These are phyloP conservation scores for Hypselothyrea guttata DNA, from an alignment of 2,888 invertebrate genomes.

Conservation along the genomic window DNA sequence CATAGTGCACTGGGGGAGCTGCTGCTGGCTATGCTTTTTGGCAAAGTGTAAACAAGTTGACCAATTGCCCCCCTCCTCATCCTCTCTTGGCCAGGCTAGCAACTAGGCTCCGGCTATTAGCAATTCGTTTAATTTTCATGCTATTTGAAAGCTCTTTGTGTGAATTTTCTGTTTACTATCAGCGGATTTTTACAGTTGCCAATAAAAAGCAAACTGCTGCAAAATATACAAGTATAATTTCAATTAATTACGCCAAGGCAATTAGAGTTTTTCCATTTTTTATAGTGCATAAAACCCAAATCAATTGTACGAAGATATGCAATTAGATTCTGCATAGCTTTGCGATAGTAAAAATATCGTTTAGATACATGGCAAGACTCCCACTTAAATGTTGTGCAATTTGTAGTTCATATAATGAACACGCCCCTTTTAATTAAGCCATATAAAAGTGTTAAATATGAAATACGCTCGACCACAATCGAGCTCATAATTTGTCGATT, in stretches of 20 bases:
- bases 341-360: too few relatives aligned
- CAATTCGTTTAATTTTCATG: conserved; percentile 44
- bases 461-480: conserved; percentile 41
- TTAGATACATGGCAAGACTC: too few relatives aligned
- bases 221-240: conserved; percentile 27
- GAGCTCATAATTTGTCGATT: conserved; percentile 55
- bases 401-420: neutral
- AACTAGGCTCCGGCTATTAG: conserved; percentile 32
- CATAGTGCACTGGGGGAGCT: neutral
- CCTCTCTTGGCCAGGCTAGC: neutral
- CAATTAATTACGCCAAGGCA: conserved; percentile 34
- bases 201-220: conserved; percentile 16
- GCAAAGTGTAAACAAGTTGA: conserved; percentile 55
- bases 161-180: conserved; percentile 22
- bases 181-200: conserved; percentile 13
- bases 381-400: neutral
- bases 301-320: conserved; percentile 15
- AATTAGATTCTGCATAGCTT: too few relatives aligned
- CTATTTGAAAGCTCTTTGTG: conserved; percentile 27
- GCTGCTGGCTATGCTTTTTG: conserved; percentile 20
- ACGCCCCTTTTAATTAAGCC: conserved; percentile 52
- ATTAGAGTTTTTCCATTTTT: conserved; percentile 18
- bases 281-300: conserved; percentile 30
- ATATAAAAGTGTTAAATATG: conserved; percentile 26
- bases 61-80: conserved; percentile 29